phyloP scores from a whole-genome alignment of 2,113 vertebrate species.

The Boulengeromyrus knoepffleri region DNA sequence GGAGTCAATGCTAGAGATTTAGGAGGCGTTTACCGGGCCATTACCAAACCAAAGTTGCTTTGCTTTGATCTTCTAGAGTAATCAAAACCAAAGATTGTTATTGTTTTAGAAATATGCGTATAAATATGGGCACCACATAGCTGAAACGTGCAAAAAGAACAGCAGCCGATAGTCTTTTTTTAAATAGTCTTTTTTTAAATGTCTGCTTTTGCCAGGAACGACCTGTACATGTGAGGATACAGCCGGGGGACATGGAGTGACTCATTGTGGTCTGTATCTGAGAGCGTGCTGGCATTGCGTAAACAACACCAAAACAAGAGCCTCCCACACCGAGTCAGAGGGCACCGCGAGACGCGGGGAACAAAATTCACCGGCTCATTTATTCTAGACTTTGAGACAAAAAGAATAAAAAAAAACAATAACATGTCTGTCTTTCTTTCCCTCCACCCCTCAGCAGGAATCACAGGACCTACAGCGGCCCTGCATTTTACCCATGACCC shows the following conservation, averaged over 20 bases:
- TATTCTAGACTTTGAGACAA: neutral
- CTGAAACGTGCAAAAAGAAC: neutral
- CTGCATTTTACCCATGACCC: constrained; percentile 29
- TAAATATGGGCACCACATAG: neutral
- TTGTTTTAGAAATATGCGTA: constrained; percentile 18
- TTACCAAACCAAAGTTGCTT: neutral
- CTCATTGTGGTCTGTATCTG: constrained; percentile 5
- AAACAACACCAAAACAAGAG: neutral
- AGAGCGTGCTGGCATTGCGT: neutral
- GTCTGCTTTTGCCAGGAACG: neutral
- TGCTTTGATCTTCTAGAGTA: neutral
- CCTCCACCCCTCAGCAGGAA: constrained; percentile 22
- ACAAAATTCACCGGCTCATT: neutral
- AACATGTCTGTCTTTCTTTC: neutral
- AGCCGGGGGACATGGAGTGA: neutral
- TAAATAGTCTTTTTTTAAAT: neutral
- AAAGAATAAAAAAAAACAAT: neutral
- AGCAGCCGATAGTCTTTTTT: neutral
- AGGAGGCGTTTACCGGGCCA: neutral
- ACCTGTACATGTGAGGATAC: neutral
- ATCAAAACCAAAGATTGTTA: constrained; percentile 15
- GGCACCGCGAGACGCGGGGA: neutral
- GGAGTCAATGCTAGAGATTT: constrained; percentile 2
- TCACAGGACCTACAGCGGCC: constrained; percentile 30
- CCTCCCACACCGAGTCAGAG: neutral